Evolutionary conservation across 92 coral and sea anemone species (phyloP).

Genomic region (Phenganax stokvisi): DNA sequence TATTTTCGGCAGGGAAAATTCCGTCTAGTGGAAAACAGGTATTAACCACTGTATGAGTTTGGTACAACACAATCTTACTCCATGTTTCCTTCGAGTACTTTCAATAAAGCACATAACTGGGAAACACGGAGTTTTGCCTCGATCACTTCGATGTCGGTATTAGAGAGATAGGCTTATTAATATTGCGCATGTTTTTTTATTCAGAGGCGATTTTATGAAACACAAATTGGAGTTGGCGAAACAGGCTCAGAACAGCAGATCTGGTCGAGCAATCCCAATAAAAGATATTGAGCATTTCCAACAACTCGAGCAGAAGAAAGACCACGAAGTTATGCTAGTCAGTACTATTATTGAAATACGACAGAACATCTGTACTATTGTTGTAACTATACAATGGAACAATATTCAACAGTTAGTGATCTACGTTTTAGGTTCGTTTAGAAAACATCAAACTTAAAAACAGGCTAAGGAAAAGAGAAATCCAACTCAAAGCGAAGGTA

Average conservation of each 20-base stretch:
- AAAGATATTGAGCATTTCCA: constrained; percentile 97
- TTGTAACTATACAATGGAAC: not conserved
- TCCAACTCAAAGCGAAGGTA: constrained; percentile 97
- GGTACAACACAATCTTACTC: no score
- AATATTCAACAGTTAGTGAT: not conserved
- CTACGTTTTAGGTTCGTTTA: constrained; percentile 65
- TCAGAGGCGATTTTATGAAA: constrained; percentile 78
- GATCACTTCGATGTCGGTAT: no score
- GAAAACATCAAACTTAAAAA: constrained; percentile 93
- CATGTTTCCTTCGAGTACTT: no score
- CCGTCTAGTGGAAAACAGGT: not conserved
- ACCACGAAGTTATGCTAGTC: constrained; percentile 89
- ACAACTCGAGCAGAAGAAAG: constrained; percentile 70
- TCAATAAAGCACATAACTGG: no score
- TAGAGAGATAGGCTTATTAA: no score
- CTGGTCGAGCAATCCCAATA: constrained; percentile 83
- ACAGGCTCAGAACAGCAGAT: constrained; percentile 89
- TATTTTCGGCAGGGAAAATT: no score
- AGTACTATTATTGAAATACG: not conserved
- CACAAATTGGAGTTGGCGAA: constrained; percentile 83
- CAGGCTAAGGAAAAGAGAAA: constrained; percentile 91
- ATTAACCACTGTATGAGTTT: not conserved
- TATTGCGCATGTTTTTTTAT: not conserved
- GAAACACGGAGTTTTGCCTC: no score
- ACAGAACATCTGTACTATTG: not conserved